phyloP scores from a whole-genome alignment of 2,797 vertebrate genomes.

The Molothrus ater region DNA sequence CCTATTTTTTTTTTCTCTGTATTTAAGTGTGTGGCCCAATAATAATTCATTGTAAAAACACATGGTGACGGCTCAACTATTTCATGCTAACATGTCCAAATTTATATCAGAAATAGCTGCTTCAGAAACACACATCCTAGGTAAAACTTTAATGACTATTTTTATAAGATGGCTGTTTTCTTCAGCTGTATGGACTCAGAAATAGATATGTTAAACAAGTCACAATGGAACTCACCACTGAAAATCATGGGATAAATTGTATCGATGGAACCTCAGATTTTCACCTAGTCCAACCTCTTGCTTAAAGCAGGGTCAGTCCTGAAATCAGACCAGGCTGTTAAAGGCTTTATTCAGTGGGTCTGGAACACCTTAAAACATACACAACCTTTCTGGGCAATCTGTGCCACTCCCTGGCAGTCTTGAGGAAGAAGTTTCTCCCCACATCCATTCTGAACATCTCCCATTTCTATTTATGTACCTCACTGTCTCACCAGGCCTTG shows the following conservation, averaged over 20 bases:
- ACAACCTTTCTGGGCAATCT: neutral
- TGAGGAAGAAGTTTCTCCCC: neutral
- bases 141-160: neutral
- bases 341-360: neutral
- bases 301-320: neutral
- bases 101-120: neutral
- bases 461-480: neutral
- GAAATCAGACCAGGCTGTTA: neutral
- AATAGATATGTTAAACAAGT: neutral
- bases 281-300: neutral
- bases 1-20: accelerated
- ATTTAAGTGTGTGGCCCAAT: neutral
- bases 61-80: neutral
- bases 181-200: neutral
- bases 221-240: neutral
- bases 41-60: neutral
- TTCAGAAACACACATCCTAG: neutral
- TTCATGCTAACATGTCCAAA: neutral
- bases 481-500: neutral
- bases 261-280: neutral
- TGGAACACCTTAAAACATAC: neutral
- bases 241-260: neutral
- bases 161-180: neutral
- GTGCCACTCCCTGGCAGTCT: neutral
- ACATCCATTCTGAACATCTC: neutral